These are phyloP conservation scores for Saimiri boliviensis DNA, from an alignment of 2,113 vertebrate genomes.

Conservation along the genomic window DNA sequence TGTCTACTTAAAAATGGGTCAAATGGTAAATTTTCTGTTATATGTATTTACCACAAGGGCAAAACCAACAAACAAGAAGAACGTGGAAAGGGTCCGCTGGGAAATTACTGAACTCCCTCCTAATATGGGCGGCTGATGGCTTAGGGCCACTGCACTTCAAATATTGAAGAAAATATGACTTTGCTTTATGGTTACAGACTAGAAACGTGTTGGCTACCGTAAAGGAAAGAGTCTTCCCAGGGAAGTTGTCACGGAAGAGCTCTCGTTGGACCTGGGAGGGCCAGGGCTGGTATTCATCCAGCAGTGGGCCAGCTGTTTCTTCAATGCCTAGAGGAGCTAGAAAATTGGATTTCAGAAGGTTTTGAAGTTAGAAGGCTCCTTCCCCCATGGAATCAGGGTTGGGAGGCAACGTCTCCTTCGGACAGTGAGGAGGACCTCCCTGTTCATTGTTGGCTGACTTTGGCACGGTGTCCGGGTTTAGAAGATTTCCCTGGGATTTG, in stretches of 20 bases:
- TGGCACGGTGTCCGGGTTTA: not conserved
- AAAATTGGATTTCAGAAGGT: not conserved
- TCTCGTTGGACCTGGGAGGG: fast-evolving
- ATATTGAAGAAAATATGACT: not conserved
- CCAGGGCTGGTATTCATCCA: not conserved
- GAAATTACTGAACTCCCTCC: not conserved
- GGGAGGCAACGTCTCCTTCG: not conserved
- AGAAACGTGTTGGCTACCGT: not conserved
- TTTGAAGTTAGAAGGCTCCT: not conserved
- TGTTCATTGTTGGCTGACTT: not conserved
- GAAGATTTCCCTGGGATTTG: not conserved
- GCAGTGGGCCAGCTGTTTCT: not conserved
- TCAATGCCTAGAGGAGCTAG: not conserved
- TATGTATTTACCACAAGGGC: not conserved
- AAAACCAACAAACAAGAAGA: not conserved
- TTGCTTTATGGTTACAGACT: not conserved
- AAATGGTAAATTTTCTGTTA: not conserved
- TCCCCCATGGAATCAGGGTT: not conserved
- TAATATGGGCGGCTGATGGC: not conserved
- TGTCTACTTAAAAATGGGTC: not conserved
- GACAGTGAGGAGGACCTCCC: not conserved
- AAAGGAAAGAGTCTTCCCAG: not conserved
- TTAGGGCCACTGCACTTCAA: not conserved
- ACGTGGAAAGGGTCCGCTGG: not conserved
- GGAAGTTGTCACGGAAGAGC: not conserved